Evolutionary conservation across 2,113 vertebrate genomes (phyloP).

Genomic region (Seriola rivoliana): DNA sequence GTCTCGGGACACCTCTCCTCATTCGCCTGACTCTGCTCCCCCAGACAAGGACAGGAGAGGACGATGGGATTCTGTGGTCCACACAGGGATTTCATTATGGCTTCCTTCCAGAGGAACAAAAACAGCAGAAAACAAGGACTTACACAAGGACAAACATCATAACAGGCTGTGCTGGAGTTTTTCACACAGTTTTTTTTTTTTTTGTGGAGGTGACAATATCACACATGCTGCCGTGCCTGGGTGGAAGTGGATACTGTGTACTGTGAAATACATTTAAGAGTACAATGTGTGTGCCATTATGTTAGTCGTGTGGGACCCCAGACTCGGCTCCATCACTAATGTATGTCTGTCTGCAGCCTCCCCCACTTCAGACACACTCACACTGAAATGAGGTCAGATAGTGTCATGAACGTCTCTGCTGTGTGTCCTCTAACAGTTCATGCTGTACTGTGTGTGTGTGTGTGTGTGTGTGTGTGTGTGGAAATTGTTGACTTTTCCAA

Average conservation of each 20-base stretch:
- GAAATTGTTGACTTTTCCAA: not conserved
- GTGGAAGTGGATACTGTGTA: constrained; percentile 4
- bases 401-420: constrained; percentile 62
- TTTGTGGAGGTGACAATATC: constrained; percentile 44
- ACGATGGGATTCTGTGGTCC: constrained; percentile 46
- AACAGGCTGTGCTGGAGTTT: constrained; percentile 27
- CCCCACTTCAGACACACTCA: constrained; percentile 49
- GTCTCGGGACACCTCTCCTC: constrained; percentile 43
- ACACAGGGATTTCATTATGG: constrained; percentile 60
- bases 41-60: constrained; percentile 60
- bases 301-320: constrained; percentile 24
- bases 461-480: not conserved
- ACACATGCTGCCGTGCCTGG: not conserved
- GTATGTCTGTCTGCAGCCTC: constrained; percentile 68
- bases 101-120: constrained; percentile 59
- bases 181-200: constrained; percentile 29
- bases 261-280: constrained; percentile 21
- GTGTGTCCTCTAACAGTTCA: constrained; percentile 62
- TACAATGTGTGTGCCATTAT: constrained; percentile 12
- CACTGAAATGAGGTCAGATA: constrained; percentile 74
- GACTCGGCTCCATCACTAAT: constrained; percentile 71
- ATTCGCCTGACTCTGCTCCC: constrained; percentile 5
- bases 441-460: not conserved
- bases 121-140: constrained; percentile 52
- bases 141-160: constrained; percentile 50